Evolutionary conservation across 1,140 invertebrate genomes (phyloP).

Genomic region (Agraylea sexmaculata): DNA sequence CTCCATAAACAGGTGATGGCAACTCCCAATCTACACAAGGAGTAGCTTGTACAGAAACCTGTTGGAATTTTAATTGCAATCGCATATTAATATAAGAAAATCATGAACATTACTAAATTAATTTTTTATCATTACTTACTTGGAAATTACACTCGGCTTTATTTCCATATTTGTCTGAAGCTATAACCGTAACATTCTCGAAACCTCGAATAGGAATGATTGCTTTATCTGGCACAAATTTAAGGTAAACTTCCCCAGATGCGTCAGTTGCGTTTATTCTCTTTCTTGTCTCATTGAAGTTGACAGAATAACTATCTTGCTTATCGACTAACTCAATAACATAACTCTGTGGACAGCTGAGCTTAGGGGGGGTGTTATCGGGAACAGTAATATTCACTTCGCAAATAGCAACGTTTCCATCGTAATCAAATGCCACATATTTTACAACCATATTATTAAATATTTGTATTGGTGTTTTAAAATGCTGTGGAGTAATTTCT

Average conservation of each 20-base stretch:
- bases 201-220: conserved; percentile 82
- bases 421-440: conserved; percentile 92
- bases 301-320: conserved; percentile 80
- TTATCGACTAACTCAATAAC: conserved; percentile 83
- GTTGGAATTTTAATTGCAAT: conserved; percentile 19
- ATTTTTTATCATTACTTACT: conserved; percentile 38
- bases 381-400: conserved; percentile 91
- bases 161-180: conserved; percentile 81
- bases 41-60: conserved; percentile 80
- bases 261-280: conserved; percentile 81
- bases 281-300: conserved; percentile 83
- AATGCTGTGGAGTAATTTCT: conserved; percentile 83
- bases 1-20: conserved; percentile 75
- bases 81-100: too few species aligned
- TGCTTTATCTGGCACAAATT: conserved; percentile 75
- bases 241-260: conserved; percentile 75
- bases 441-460: conserved; percentile 88
- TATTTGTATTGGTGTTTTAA: conserved; percentile 77
- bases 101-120: too few species aligned
- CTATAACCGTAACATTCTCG: conserved; percentile 88
- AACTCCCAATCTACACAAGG: conserved; percentile 92
- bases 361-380: conserved; percentile 84
- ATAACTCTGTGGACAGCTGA: conserved; percentile 92
- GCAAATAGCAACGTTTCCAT: conserved; percentile 94
- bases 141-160: conserved; percentile 88